Base-by-base conservation (phyloP, 2,888 invertebrate species). In the Diloba caeruleocephala region DNA sequence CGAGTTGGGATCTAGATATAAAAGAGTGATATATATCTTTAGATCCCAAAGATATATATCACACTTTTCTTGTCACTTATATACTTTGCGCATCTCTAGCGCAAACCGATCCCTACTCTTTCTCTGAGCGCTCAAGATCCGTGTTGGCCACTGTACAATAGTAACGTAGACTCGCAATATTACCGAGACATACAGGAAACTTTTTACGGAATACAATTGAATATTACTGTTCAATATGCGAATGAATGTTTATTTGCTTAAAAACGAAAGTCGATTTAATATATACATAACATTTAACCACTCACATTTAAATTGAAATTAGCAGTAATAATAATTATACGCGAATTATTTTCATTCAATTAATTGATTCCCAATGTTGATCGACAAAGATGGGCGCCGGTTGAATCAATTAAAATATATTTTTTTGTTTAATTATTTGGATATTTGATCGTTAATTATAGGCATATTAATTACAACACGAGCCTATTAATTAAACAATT, bases 261-360 rank as follows among this genome's bases (percentile, higher is more conserved):
- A 29, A 51, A 49, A 61, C 23, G 49, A 53, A 61, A 61, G 52
- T 53, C 13, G 45, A 32, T 42, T 42, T 34, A 46, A 49, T 36
- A 25, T 37, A 51, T 57, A 42, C 25, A 10, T 31, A 53, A 53
- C 19, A 25, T 37, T 32, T 28, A 44, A 34, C 29, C 42, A 61
- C 53, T 69, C 50, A 68, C 41, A 7, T 55, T 69, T 50, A 61
- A 50, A 70, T 70, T 70, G 57, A 51, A 57, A 65, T 53, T 29
- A 52, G 42, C 53, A 50, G 14, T 36, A 46, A 64, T 55, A 64
- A 55, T 69, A 37, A 56, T 58, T 69, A 58, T 56, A 69, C 65
- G 74, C 71, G 38, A 73, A 69, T 65, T 68, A 63, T 63, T 55
- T 38, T 48, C 3, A 38, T 61, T 55, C 45, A 42, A 70, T 70